Evolutionary conservation across 2,113 vertebrate genomes (phyloP).

Genomic region (Alectura lathami): DNA sequence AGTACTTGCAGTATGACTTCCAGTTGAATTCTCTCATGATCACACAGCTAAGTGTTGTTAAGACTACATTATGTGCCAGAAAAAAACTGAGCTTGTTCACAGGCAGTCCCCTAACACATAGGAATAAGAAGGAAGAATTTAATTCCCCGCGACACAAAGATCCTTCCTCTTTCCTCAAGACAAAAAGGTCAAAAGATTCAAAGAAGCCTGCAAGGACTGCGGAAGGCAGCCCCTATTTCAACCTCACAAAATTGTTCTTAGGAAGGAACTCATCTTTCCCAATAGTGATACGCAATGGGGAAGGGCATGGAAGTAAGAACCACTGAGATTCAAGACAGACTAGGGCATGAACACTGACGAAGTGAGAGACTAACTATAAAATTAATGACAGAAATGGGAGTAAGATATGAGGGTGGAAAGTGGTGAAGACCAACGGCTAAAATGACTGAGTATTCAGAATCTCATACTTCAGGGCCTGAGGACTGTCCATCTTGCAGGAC

Average conservation of each 20-base stretch:
- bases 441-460: neutral
- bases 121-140: neutral
- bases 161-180: neutral
- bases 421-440: neutral
- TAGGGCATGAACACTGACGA: neutral
- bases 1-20: neutral
- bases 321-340: neutral
- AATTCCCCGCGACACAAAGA: neutral
- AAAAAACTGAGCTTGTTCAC: neutral
- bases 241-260: neutral
- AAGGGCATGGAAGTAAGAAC: neutral
- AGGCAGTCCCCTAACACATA: neutral
- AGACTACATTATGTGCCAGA: neutral
- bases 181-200: neutral
- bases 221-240: neutral
- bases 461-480: neutral
- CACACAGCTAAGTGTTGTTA: neutral
- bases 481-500: neutral
- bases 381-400: neutral
- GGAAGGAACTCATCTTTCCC: neutral
- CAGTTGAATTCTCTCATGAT: neutral
- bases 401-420: neutral
- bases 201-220: neutral
- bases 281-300: rapidly evolving
- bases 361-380: neutral